Percentiles rank a stretch among this genome's conserved stretches.
phyloP scores from a whole-genome alignment of 2,888 invertebrate genomes.

The Caenorhabditis wallacei region DNA sequence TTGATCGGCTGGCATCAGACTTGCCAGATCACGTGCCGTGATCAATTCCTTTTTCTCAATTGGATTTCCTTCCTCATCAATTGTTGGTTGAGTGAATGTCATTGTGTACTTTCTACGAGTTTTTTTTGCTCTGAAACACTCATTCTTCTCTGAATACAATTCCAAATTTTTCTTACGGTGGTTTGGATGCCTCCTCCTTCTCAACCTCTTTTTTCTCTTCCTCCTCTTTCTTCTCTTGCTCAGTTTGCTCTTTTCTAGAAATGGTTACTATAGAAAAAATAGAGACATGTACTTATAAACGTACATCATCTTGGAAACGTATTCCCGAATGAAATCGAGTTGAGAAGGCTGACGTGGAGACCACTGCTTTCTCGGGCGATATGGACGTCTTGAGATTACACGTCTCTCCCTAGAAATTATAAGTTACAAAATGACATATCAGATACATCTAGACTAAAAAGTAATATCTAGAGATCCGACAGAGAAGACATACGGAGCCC shows the following conservation, averaged over 20 bases:
- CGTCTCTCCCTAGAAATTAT: slow-evolving; percentile 35
- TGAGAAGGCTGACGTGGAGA: not conserved
- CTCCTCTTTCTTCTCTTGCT: not conserved
- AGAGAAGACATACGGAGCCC: no score
- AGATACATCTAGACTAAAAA: no score
- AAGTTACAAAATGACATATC: no score
- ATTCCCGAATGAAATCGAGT: slow-evolving; percentile 1
- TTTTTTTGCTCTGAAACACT: slow-evolving; percentile 20
- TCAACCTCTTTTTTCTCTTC: not conserved
- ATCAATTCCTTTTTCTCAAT: not conserved
- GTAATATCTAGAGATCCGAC: no score
- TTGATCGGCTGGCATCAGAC: slow-evolving; percentile 12
- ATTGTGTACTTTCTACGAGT: slow-evolving; percentile 10
- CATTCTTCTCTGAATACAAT: not conserved
- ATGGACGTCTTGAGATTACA: not conserved
- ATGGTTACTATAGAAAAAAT: not conserved
- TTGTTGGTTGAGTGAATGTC: not conserved
- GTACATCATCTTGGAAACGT: not conserved
- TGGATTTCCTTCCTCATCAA: not conserved
- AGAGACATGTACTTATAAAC: not conserved
- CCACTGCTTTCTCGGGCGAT: slow-evolving; percentile 19
- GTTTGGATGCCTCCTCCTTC: not conserved
- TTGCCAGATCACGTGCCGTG: slow-evolving; percentile 20
- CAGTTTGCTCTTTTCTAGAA: not conserved
- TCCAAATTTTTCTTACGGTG: not conserved